phyloP scores from a whole-genome alignment of 2,888 invertebrate species.

The Aspidiotus destructor region DNA sequence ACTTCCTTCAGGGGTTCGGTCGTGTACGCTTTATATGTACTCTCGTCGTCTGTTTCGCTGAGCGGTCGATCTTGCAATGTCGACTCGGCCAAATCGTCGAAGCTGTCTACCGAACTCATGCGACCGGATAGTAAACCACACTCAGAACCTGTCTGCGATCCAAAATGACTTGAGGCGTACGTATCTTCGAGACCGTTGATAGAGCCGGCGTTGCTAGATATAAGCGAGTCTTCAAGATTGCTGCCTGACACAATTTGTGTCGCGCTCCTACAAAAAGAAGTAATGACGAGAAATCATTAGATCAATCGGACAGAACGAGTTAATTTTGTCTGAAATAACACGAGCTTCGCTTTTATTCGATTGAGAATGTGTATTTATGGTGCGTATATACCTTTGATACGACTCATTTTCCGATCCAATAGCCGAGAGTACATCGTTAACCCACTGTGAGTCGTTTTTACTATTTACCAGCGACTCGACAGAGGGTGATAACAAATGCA shows the following conservation, averaged over 20 bases:
- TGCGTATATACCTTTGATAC: constrained; percentile 30
- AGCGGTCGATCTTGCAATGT: constrained; percentile 36
- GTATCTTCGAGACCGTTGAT: constrained; percentile 40
- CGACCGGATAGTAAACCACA: constrained; percentile 36
- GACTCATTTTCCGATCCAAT: constrained; percentile 31
- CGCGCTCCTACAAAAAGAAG: constrained; percentile 5
- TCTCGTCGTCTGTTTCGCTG: constrained; percentile 42
- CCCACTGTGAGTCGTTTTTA: constrained; percentile 33
- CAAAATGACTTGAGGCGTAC: constrained; percentile 36
- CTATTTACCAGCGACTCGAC: constrained; percentile 26
- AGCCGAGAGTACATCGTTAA: constrained; percentile 28
- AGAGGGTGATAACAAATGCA: constrained; percentile 60
- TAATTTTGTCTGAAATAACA: too few species aligned
- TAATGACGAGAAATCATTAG: background rate
- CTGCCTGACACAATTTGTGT: constrained; percentile 8
- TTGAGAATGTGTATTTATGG: too few species aligned
- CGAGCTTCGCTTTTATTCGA: too few species aligned
- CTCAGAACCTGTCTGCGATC: constrained; percentile 39
- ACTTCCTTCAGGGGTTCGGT: constrained; percentile 40
- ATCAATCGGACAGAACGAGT: background rate
- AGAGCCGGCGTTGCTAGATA: constrained; percentile 42
- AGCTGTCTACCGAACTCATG: constrained; percentile 35
- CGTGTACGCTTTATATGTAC: constrained; percentile 39
- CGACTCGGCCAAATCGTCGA: constrained; percentile 38
- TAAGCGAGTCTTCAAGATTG: constrained; percentile 35